Conservation (phyloP, 1,140 invertebrate species). For the Galendromus occidentalis region DNA sequence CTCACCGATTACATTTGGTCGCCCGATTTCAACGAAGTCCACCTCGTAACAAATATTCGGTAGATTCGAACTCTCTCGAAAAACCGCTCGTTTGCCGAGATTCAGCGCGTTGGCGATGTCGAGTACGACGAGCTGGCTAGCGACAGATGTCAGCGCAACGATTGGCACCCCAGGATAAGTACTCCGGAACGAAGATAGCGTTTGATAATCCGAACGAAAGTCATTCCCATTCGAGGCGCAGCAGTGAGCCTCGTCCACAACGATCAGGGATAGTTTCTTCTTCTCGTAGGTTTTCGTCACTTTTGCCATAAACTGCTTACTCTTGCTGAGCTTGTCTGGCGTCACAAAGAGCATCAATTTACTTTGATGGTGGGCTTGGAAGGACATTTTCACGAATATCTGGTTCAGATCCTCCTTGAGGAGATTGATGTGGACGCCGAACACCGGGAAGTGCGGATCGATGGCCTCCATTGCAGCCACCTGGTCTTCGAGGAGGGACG, state of each 20-base stretch:
- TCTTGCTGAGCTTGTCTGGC: slow-evolving; percentile 81
- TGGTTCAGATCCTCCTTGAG: slow-evolving; percentile 16
- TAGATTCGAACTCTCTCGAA: slow-evolving; percentile 56
- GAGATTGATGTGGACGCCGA: slow-evolving; percentile 18
- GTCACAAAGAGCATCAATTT: slow-evolving; percentile 75
- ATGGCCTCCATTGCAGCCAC: slow-evolving; percentile 61
- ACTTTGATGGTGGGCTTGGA: slow-evolving; percentile 18
- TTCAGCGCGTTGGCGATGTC: slow-evolving; percentile 74
- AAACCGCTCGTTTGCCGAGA: slow-evolving; percentile 59
- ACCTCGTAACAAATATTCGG: slow-evolving; percentile 74
- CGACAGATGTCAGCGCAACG: slow-evolving; percentile 46
- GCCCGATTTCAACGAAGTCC: slow-evolving; percentile 25
- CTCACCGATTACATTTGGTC: slow-evolving; percentile 47
- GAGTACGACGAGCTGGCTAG: slow-evolving; percentile 62
- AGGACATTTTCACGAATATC: slow-evolving; percentile 6
- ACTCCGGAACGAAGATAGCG: slow-evolving; percentile 30
- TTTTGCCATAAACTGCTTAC: slow-evolving; percentile 32
- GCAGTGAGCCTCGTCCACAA: slow-evolving; percentile 59
- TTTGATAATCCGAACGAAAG: slow-evolving; percentile 42
- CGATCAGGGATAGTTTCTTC: slow-evolving; percentile 36
- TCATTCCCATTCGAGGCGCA: slow-evolving; percentile 63
- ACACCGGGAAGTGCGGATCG: slow-evolving; percentile 15
- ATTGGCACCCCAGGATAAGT: slow-evolving; percentile 34
- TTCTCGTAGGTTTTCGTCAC: slow-evolving; percentile 35
- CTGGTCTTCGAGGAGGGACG: slow-evolving; percentile 86